These are phyloP conservation scores for Papilio machaon DNA, from an alignment of 1,140 invertebrate species.

Conservation along the genomic window DNA sequence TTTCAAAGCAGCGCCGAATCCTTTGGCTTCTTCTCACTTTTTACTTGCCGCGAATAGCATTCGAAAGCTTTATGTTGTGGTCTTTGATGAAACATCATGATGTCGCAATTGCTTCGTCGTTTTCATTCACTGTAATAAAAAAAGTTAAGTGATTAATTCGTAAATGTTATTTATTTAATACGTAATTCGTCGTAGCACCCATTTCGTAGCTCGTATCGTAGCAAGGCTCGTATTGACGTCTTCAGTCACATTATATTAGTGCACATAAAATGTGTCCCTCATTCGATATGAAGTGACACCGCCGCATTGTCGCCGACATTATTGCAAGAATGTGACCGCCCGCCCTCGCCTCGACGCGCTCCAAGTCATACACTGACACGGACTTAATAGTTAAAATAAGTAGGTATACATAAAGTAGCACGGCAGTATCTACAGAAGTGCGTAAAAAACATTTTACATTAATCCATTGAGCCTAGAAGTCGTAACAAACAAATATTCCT, in stretches of 20 bases:
- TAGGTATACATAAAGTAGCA: background rate
- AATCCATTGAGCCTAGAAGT: too few species aligned
- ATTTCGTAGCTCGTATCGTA: background rate
- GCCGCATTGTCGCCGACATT: slow-evolving; percentile 6
- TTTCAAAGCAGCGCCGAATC: background rate
- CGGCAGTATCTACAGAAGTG: background rate
- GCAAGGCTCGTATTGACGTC: background rate
- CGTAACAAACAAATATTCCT: too few species aligned
- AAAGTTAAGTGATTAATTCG: background rate
- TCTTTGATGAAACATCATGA: too few species aligned
- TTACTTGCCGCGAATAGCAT: background rate
- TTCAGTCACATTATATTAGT: background rate
- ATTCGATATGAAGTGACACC: background rate
- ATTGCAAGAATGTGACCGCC: slow-evolving; percentile 6
- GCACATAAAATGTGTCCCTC: slow-evolving; percentile 7
- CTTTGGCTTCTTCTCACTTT: too few species aligned
- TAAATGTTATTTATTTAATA: background rate
- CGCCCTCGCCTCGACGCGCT: background rate
- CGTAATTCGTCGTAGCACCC: too few species aligned
- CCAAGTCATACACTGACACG: background rate
- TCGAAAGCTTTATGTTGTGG: too few species aligned
- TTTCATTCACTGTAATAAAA: too few species aligned
- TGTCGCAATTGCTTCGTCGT: too few species aligned
- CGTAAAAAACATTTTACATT: too few species aligned
- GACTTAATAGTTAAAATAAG: background rate